These are phyloP conservation scores for Drosophila austrosaltans DNA, from an alignment of 2,888 invertebrate genomes.

Conservation along the genomic window DNA sequence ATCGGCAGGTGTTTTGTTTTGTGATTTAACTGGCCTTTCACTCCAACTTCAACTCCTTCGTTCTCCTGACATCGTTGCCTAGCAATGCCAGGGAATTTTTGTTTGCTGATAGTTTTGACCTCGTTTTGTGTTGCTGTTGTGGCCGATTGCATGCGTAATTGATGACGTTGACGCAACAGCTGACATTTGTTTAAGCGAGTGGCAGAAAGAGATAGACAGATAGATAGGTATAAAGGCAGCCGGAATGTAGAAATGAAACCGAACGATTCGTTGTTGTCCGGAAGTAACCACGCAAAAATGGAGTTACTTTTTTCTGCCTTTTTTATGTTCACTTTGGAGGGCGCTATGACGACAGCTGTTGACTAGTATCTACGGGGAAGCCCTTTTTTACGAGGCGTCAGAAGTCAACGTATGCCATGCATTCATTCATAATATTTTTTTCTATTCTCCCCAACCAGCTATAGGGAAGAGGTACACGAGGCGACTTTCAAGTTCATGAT, in stretches of 20 bases:
- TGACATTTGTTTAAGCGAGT: constrained; percentile 68
- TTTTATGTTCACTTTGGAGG: constrained; percentile 31
- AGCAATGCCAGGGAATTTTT: constrained; percentile 50
- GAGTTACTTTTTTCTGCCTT: constrained; percentile 44
- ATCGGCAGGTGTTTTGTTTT: constrained; percentile 74
- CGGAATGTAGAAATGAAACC: constrained; percentile 26
- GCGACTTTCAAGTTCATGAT: constrained; percentile 82
- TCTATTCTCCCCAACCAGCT: constrained; percentile 18
- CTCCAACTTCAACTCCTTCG: constrained; percentile 15
- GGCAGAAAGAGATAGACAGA: constrained; percentile 20
- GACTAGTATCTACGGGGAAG: constrained; percentile 25
- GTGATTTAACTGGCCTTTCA: constrained; percentile 49
- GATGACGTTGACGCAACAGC: constrained; percentile 63
- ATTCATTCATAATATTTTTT: constrained; percentile 76
- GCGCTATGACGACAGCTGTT: constrained; percentile 36
- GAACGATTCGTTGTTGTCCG: constrained; percentile 26
- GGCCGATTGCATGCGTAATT: constrained; percentile 70
- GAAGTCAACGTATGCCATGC: constrained; percentile 55
- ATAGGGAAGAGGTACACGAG: constrained; percentile 20
- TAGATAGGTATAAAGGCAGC: constrained; percentile 14
- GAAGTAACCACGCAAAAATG: constrained; percentile 58
- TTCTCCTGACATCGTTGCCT: background rate
- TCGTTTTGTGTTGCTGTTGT: constrained; percentile 52
- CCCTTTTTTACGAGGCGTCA: constrained; percentile 18
- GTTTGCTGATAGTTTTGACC: constrained; percentile 75